A percentile compares a stretch with the other conserved stretches of the same genome.
These are phyloP conservation scores for Eudasyphora cyanicolor DNA, from an alignment of 2,888 invertebrate genomes.

Conservation along the genomic window DNA sequence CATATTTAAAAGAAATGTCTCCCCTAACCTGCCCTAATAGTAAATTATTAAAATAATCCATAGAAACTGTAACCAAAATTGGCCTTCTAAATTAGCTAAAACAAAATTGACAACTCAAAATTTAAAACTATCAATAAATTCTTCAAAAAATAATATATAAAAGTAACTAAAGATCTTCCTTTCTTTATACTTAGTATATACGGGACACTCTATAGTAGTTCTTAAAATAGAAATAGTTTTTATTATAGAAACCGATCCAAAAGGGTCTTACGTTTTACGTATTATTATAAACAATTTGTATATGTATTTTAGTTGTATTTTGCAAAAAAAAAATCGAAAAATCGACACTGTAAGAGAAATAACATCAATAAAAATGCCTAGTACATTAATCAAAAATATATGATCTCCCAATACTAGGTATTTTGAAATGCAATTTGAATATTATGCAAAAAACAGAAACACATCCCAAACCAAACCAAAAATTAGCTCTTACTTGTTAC, in stretches of 20 bases:
- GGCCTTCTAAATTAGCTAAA: slow-evolving; percentile 55
- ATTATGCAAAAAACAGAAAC: background rate
- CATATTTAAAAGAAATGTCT: background rate
- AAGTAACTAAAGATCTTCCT: slow-evolving; percentile 40
- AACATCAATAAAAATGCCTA: slow-evolving; percentile 55
- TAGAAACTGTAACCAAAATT: slow-evolving; percentile 53
- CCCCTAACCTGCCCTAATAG: slow-evolving; percentile 6
- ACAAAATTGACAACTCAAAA: slow-evolving; percentile 19
- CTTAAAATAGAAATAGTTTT: no score
- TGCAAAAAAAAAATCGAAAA: slow-evolving; percentile 7
- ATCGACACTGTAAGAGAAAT: slow-evolving; percentile 59
- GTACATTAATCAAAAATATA: background rate
- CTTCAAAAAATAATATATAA: background rate
- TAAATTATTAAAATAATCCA: background rate
- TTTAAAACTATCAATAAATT: slow-evolving; percentile 18
- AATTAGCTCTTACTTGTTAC: background rate
- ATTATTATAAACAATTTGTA: slow-evolving; percentile 10
- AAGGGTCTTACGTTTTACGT: slow-evolving; percentile 18
- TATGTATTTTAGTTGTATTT: background rate
- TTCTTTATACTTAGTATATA: background rate
- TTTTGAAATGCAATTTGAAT: slow-evolving; percentile 1
- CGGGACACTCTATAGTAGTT: no score
- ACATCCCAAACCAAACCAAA: no score
- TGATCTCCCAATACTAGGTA: background rate
- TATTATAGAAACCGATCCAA: background rate